Conservation (phyloP, 2,888 invertebrate species). For the Dicycla oo region DNA sequence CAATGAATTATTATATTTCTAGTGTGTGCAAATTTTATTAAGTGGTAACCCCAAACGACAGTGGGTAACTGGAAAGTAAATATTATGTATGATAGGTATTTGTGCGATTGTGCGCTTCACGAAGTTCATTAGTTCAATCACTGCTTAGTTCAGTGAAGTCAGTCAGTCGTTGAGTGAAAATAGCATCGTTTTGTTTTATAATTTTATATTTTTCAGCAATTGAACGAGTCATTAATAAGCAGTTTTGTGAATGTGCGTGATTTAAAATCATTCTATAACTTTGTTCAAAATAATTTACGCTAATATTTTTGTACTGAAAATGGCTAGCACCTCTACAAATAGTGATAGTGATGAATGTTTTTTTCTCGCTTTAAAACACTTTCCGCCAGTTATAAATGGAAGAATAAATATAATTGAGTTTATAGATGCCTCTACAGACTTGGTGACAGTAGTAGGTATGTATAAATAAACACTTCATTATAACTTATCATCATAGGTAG, state of each 20-base stretch:
- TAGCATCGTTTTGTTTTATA: conserved; percentile 16
- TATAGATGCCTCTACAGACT: conserved; percentile 91
- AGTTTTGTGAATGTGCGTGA: conserved; percentile 62
- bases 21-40: conserved; percentile 58
- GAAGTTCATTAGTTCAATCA: too few species aligned
- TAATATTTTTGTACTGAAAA: conserved; percentile 61
- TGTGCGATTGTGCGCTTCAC: conserved; percentile 18
- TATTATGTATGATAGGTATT: conserved; percentile 62
- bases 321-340: conserved; percentile 74
- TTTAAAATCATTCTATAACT: conserved; percentile 39
- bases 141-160: conserved; percentile 15
- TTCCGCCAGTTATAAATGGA: conserved; percentile 89
- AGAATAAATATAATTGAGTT: conserved; percentile 91
- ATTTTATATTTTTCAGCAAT: conserved; percentile 18
- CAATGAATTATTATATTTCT: conserved; percentile 38
- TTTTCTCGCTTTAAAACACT: conserved; percentile 79
- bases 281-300: conserved; percentile 30
- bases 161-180: conserved; percentile 13
- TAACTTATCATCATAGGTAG: too few species aligned
- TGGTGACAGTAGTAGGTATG: conserved; percentile 92
- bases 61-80: conserved; percentile 67
- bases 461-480: too few species aligned
- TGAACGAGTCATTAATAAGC: conserved; percentile 14
- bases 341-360: conserved; percentile 58
- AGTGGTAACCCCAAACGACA: conserved; percentile 66